These are phyloP conservation scores for Tachysurus fulvidraco DNA, from an alignment of 2,113 vertebrate species.

Conservation along the genomic window DNA sequence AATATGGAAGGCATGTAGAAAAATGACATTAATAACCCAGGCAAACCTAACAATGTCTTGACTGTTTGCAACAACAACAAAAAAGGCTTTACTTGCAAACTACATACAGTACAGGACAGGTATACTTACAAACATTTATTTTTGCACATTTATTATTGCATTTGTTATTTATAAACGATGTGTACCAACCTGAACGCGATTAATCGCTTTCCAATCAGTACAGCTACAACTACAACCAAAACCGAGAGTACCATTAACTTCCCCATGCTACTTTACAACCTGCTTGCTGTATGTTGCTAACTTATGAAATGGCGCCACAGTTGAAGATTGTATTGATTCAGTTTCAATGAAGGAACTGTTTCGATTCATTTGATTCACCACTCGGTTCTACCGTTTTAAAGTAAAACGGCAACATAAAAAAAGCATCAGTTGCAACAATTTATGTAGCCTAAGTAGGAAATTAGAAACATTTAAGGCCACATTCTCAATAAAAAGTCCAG, in stretches of 20 bases:
- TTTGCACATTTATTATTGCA: no score
- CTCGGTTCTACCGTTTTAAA: not conserved
- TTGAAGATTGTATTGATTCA: not conserved
- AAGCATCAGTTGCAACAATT: not conserved
- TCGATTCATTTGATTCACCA: not conserved
- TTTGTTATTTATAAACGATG: not conserved
- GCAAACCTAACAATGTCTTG: not conserved
- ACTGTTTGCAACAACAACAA: not conserved
- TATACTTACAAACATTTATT: no score
- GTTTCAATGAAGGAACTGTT: no score
- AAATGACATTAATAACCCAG: not conserved
- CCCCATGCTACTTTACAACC: constrained; percentile 61
- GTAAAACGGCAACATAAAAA: not conserved
- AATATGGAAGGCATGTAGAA: not conserved
- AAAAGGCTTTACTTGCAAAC: not conserved
- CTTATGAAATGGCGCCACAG: not conserved
- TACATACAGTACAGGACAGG: not conserved
- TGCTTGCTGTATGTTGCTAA: no score
- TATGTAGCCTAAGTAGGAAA: not conserved
- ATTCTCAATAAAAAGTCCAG: not conserved
- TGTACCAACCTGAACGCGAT: constrained; percentile 63
- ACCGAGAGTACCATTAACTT: constrained; percentile 56
- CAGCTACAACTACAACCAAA: constrained; percentile 53
- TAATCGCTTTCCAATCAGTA: constrained; percentile 65
- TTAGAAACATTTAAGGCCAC: not conserved